Percentiles rank a stretch among this genome's conserved stretches.
Conservation (phyloP, 2,113 vertebrate genomes). For the Brachyistius frenatus region DNA sequence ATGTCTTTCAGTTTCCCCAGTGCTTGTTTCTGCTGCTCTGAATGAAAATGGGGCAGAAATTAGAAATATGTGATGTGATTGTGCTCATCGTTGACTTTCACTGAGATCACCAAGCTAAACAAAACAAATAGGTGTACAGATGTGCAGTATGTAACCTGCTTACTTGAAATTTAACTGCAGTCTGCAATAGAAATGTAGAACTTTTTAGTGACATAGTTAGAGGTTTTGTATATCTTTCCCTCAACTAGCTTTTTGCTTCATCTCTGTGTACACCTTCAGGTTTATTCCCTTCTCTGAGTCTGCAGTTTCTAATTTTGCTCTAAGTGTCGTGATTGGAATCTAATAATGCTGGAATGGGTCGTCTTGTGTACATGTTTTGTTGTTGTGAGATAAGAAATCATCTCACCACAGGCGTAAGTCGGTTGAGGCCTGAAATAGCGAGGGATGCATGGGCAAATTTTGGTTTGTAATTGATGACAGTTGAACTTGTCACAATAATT, state of each 20-base stretch:
- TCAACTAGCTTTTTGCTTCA: constrained; percentile 17
- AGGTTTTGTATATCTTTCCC: constrained; percentile 29
- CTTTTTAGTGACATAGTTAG: constrained; percentile 26
- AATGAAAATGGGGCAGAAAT: too few species aligned
- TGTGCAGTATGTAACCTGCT: neutral
- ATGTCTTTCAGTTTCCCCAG: too few species aligned
- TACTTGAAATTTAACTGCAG: neutral
- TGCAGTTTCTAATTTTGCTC: constrained; percentile 63
- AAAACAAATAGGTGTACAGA: neutral
- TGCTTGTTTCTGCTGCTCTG: too few species aligned
- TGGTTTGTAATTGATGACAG: neutral
- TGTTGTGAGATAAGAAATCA: constrained; percentile 10
- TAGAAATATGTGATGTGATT: neutral
- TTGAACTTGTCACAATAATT: neutral
- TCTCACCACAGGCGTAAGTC: neutral
- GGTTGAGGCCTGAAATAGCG: neutral
- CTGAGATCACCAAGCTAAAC: neutral
- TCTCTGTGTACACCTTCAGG: constrained; percentile 43
- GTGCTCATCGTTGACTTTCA: constrained; percentile 14
- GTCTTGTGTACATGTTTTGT: neutral
- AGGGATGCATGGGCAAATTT: neutral
- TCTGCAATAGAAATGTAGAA: constrained; percentile 3
- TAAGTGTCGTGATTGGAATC: constrained; percentile 57
- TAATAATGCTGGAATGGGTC: constrained; percentile 50
- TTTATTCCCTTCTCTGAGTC: constrained; percentile 51